Evolutionary conservation across 2,797 vertebrate genomes (phyloP).

Genomic region (Cyclopterus lumpus): DNA sequence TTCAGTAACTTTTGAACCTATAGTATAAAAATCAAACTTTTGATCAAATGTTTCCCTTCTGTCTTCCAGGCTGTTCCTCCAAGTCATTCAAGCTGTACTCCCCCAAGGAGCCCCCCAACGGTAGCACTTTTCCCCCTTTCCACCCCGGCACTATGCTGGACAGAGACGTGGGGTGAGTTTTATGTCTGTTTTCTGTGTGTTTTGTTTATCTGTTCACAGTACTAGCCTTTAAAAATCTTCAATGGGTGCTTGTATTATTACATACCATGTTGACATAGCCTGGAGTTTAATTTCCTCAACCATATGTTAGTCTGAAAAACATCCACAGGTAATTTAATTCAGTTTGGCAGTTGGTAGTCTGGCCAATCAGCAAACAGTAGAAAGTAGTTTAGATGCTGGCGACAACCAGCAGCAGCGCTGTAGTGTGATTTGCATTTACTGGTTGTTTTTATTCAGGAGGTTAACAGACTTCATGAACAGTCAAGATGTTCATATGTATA

Average conservation of each 20-base stretch:
- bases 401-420: neutral
- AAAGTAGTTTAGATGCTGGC: neutral
- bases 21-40: too few species aligned
- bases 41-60: too few species aligned
- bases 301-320: slow-evolving; percentile 14
- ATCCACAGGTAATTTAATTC: neutral
- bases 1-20: neutral
- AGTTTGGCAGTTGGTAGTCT: neutral
- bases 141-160: slow-evolving; percentile 99
- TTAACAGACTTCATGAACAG: neutral
- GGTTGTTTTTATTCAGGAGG: neutral
- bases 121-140: slow-evolving; percentile 98
- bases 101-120: slow-evolving; percentile 84
- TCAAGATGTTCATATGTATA: neutral
- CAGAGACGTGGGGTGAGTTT: slow-evolving; percentile 97
- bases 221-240: neutral
- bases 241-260: neutral
- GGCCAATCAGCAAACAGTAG: slow-evolving; percentile 18
- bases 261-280: neutral
- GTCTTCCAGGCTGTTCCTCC: slow-evolving; percentile 95
- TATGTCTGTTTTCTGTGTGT: slow-evolving; percentile 26
- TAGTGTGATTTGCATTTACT: neutral
- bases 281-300: neutral
- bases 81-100: slow-evolving; percentile 99
- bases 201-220: neutral